Percentiles rank a stretch among this genome's conserved stretches.
Conservation (phyloP, 2,797 vertebrate species). For the Tapirus indicus region DNA sequence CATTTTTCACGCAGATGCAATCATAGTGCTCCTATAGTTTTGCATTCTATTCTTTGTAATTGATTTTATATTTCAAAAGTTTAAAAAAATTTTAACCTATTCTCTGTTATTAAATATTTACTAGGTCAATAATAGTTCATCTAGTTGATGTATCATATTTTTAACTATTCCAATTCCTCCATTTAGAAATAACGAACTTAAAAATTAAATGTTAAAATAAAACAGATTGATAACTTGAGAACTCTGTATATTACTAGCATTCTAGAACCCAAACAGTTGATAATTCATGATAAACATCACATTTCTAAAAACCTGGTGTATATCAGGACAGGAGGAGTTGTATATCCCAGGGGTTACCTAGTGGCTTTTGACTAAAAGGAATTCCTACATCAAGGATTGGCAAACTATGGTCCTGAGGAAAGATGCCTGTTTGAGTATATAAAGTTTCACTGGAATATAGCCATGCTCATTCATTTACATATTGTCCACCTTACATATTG, state of each 20-base stretch:
- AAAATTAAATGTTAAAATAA: neutral
- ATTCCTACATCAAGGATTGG: neutral
- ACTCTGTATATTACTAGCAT: neutral
- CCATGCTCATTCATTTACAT: neutral
- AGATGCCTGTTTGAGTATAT: neutral
- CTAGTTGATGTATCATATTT: neutral
- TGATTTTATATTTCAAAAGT: slow-evolving; percentile 49
- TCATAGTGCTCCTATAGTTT: neutral
- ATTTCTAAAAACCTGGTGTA: neutral
- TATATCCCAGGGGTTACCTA: neutral
- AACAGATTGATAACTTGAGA: neutral
- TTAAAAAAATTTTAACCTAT: neutral
- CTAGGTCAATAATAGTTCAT: slow-evolving; percentile 3
- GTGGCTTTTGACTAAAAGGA: neutral
- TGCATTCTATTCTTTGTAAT: neutral
- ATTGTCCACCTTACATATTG: neutral
- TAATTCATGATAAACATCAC: neutral
- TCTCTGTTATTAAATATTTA: slow-evolving; percentile 39
- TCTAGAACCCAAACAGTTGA: neutral
- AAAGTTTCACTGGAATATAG: neutral
- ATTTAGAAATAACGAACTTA: neutral
- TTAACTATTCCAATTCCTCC: neutral
- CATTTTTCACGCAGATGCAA: neutral
- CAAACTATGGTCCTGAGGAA: neutral
- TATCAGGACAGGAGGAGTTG: neutral